Conservation (phyloP, 2,888 invertebrate genomes). For the Noctua fimbriata region DNA sequence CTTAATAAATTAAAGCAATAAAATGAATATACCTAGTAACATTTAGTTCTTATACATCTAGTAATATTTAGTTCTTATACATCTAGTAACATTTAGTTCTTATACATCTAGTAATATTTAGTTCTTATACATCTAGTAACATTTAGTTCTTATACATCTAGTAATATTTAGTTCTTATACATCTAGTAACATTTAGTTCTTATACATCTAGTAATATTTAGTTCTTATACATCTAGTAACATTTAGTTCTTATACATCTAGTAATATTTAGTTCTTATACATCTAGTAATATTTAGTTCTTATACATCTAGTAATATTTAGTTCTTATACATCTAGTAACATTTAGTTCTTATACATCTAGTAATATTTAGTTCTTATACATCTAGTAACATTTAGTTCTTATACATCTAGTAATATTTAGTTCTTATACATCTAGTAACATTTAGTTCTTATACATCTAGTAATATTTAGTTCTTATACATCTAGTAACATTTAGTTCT, state of each 20-base stretch:
- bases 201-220: too few relatives aligned
- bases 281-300: neutral
- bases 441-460: conserved; percentile 1
- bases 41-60: too few relatives aligned
- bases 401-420: too few relatives aligned
- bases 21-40: neutral
- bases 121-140: neutral
- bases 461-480: too few relatives aligned
- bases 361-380: too few relatives aligned
- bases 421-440: neutral
- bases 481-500: neutral
- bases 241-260: neutral
- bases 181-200: neutral
- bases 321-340: neutral
- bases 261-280: neutral
- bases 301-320: too few relatives aligned
- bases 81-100: neutral
- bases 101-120: too few relatives aligned
- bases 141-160: conserved; percentile 1
- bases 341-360: conserved; percentile 1
- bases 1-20: conserved; percentile 34
- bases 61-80: neutral
- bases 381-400: neutral
- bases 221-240: neutral
- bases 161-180: too few relatives aligned